Conservation (phyloP, 2,888 invertebrate species). For the Omphaloscelis lunosa region DNA sequence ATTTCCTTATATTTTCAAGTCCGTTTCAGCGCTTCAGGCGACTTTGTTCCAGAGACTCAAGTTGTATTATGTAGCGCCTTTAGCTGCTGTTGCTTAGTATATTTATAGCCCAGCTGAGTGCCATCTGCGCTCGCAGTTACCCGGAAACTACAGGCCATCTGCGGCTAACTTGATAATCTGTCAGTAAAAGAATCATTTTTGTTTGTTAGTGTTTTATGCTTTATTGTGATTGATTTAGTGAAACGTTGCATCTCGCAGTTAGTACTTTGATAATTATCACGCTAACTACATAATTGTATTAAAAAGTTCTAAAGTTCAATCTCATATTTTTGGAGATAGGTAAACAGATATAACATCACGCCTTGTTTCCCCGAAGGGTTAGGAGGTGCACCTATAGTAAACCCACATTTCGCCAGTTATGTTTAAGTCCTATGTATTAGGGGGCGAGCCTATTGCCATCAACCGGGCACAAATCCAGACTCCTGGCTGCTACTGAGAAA, state of each 20-base stretch:
- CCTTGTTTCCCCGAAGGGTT: too few species aligned
- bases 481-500: too few species aligned
- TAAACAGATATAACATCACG: too few species aligned
- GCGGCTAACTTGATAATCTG: slow-evolving; percentile 52
- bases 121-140: slow-evolving; percentile 48
- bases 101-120: slow-evolving; percentile 49
- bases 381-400: too few species aligned
- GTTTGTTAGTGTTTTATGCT: too few species aligned
- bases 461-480: too few species aligned
- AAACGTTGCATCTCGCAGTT: not conserved
- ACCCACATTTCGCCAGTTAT: too few species aligned
- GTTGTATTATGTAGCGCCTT: slow-evolving; percentile 31
- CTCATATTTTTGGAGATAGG: not conserved
- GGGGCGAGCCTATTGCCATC: too few species aligned
- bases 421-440: too few species aligned
- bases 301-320: too few species aligned
- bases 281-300: too few species aligned
- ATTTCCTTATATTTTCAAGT: not conserved
- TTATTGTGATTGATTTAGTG: not conserved
- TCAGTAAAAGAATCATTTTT: slow-evolving; percentile 36
- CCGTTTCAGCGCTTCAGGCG: not conserved
- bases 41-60: slow-evolving; percentile 3
- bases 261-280: not conserved
- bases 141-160: slow-evolving; percentile 42
- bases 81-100: slow-evolving; percentile 29